Evolutionary conservation across 2,888 invertebrate genomes (phyloP).

Genomic region (Diarsia dahlii): DNA sequence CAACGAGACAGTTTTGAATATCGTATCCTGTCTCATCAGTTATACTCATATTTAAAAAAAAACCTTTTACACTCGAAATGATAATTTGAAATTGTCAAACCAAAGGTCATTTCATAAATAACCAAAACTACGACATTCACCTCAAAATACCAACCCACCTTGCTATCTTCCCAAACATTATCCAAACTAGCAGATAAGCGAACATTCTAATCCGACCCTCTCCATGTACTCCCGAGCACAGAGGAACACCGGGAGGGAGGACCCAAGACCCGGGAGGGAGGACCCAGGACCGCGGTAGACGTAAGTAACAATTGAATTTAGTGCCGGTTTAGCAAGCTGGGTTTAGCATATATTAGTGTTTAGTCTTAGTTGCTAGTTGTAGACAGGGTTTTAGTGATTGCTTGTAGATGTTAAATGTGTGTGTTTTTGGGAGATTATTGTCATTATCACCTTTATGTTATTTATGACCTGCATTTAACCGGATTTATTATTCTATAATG

Average conservation of each 20-base stretch:
- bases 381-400: constrained; percentile 40
- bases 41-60: too few relatives aligned
- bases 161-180: constrained; percentile 38
- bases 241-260: constrained; percentile 59
- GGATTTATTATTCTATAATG: too few relatives aligned
- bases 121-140: background rate
- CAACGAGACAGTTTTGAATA: too few relatives aligned
- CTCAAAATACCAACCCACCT: constrained; percentile 4
- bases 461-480: too few relatives aligned
- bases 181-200: constrained; percentile 38
- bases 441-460: background rate
- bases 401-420: background rate
- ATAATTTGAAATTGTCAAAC: background rate
- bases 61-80: too few relatives aligned
- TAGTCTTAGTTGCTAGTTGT: constrained; percentile 10
- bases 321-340: constrained; percentile 47
- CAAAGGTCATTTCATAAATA: too few relatives aligned
- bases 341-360: constrained; percentile 42
- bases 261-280: constrained; percentile 42
- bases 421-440: too few relatives aligned
- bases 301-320: constrained; percentile 58
- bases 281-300: constrained; percentile 12
- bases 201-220: constrained; percentile 37
- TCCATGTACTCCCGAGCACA: constrained; percentile 37
- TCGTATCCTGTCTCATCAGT: too few relatives aligned